Percentiles rank a stretch among this genome's conserved stretches.
Evolutionary conservation across 2,888 invertebrate genomes (phyloP).

Genomic region (Stegana nigrithorax): DNA sequence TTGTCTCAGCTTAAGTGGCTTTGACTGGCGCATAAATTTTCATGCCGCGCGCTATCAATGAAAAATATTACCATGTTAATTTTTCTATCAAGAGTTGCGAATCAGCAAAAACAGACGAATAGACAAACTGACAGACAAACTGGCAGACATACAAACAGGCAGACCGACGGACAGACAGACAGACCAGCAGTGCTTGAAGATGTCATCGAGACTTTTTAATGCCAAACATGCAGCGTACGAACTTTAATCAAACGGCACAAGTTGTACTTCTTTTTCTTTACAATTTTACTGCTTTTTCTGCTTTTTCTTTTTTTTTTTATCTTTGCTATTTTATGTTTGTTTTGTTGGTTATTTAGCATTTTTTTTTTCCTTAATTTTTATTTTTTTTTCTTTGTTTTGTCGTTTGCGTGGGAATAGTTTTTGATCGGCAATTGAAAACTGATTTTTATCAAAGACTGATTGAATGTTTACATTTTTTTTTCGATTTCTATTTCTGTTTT

Average conservation of each 20-base stretch:
- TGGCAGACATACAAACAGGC: too few relatives aligned
- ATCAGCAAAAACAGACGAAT: conserved; percentile 11
- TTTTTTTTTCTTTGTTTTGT: neutral
- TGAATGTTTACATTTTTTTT: conserved; percentile 25
- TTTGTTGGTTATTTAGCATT: neutral
- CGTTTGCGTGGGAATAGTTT: conserved; percentile 55
- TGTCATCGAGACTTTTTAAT: conserved; percentile 4
- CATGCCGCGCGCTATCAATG: conserved; percentile 1
- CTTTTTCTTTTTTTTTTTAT: neutral
- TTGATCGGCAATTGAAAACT: conserved; percentile 49
- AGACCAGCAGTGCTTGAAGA: too few relatives aligned
- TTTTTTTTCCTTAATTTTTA: neutral
- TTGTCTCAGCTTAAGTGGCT: neutral
- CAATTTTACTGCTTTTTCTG: too few relatives aligned
- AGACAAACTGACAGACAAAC: too few relatives aligned
- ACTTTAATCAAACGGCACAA: neutral
- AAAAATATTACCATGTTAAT: conserved; percentile 6
- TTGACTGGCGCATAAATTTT: conserved; percentile 6
- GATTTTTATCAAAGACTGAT: conserved; percentile 41
- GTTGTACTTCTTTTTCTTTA: neutral
- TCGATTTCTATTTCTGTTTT: conserved; percentile 22
- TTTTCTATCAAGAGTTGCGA: conserved; percentile 3
- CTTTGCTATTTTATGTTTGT: neutral
- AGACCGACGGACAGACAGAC: too few relatives aligned
- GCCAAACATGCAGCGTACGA: neutral